Evolutionary conservation across 2,797 vertebrate species (phyloP).

Genomic region (Macroramphosus scolopax): DNA sequence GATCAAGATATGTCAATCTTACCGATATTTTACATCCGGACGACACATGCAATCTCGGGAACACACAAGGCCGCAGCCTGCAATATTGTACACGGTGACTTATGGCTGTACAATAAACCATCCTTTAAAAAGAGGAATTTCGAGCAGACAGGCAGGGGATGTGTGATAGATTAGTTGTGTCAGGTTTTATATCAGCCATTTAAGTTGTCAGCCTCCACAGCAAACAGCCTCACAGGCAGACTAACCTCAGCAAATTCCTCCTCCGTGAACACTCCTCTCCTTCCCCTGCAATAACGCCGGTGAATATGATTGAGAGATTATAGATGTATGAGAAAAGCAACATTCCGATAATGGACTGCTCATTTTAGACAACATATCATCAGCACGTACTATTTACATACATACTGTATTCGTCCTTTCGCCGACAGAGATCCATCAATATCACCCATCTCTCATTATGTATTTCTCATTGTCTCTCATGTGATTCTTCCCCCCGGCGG

Average conservation of each 20-base stretch:
- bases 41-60: conserved; percentile 54
- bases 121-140: conserved; percentile 69
- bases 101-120: conserved; percentile 63
- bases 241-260: conserved; percentile 55
- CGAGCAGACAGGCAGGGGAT: conserved; percentile 60
- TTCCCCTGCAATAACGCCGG: conserved; percentile 25
- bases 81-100: conserved; percentile 50
- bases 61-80: conserved; percentile 59
- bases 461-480: conserved; percentile 58
- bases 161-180: conserved; percentile 75
- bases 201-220: conserved; percentile 72
- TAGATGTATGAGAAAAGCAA: conserved; percentile 19
- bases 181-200: conserved; percentile 79
- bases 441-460: conserved; percentile 55
- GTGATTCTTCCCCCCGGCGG: conserved; percentile 30
- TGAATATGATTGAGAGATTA: conserved; percentile 57
- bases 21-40: conserved; percentile 41
- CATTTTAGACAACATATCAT: no score
- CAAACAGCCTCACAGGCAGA: conserved; percentile 65
- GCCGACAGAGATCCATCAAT: conserved; percentile 50
- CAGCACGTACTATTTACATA: conserved; percentile 22
- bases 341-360: conserved; percentile 23
- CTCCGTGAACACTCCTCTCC: conserved; percentile 32
- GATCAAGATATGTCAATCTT: conserved; percentile 31
- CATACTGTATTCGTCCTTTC: conserved; percentile 36